phyloP scores from a whole-genome alignment of 2,888 invertebrate genomes.

The Cordilura impudica region DNA sequence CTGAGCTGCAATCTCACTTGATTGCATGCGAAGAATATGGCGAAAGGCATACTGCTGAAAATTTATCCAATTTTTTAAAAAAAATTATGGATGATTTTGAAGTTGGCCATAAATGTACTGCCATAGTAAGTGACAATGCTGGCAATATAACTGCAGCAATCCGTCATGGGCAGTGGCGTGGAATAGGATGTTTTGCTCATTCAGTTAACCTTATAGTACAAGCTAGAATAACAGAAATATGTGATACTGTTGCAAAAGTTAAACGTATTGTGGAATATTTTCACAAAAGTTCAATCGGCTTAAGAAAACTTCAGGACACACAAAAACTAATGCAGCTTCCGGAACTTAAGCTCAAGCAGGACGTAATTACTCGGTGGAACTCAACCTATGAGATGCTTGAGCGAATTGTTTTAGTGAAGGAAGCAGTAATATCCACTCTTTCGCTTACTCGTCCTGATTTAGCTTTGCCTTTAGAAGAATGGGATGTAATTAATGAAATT shows the following conservation, averaged over 20 bases:
- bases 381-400: too few species aligned
- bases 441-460: too few species aligned
- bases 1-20: slow-evolving; percentile 14
- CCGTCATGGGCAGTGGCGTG: slow-evolving; percentile 8
- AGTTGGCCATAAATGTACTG: background rate
- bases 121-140: slow-evolving; percentile 32
- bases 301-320: background rate
- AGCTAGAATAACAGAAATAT: background rate
- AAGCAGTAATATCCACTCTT: too few species aligned
- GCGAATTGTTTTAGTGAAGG: too few species aligned
- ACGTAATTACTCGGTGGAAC: too few species aligned
- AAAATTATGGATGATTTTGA: background rate
- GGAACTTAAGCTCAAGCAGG: background rate
- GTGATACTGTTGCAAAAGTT: background rate
- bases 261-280: slow-evolving; percentile 18
- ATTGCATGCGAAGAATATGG: slow-evolving; percentile 17
- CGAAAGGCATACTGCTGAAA: slow-evolving; percentile 28
- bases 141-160: slow-evolving; percentile 39
- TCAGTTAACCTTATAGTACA: slow-evolving; percentile 20
- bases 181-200: slow-evolving; percentile 33
- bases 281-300: background rate
- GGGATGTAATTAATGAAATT: too few species aligned
- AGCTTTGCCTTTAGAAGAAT: too few species aligned
- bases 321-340: background rate
- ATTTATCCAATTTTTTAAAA: background rate